Conservation (phyloP, 2,113 vertebrate species). For the Mesembrinibis cayennensis region DNA sequence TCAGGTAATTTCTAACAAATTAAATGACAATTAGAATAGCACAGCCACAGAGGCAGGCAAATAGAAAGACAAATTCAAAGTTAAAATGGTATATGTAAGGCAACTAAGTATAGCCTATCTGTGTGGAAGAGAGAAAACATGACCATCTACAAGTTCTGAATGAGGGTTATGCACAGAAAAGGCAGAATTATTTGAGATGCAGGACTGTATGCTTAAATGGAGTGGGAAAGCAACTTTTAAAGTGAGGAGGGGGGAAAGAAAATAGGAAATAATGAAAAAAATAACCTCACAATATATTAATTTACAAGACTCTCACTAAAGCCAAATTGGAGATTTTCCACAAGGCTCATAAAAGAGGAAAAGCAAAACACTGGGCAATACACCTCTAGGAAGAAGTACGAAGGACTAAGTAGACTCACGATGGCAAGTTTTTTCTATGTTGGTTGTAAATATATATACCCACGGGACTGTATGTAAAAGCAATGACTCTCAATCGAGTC, state of each 20-base stretch:
- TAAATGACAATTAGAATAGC: neutral
- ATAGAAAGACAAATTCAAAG: neutral
- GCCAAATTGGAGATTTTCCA: neutral
- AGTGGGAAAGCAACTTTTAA: neutral
- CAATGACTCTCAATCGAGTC: neutral
- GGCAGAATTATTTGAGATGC: neutral
- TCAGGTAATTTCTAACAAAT: neutral
- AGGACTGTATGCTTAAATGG: neutral
- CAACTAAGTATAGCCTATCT: neutral
- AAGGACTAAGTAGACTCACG: neutral
- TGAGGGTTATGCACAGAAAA: neutral
- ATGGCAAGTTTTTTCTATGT: neutral
- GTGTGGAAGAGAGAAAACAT: neutral
- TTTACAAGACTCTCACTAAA: neutral
- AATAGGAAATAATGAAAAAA: neutral
- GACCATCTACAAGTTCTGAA: neutral
- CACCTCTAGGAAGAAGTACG: neutral
- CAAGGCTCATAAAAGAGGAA: neutral
- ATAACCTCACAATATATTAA: neutral
- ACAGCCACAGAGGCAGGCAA: neutral
- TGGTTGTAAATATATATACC: neutral
- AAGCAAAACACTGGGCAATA: neutral
- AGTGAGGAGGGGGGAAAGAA: neutral
- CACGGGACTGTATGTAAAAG: neutral
- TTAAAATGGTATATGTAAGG: neutral